Percentiles rank a stretch among this genome's conserved stretches.
phyloP scores from a whole-genome alignment of 1,140 invertebrate species.

The Yoshiicerus persimilis region DNA sequence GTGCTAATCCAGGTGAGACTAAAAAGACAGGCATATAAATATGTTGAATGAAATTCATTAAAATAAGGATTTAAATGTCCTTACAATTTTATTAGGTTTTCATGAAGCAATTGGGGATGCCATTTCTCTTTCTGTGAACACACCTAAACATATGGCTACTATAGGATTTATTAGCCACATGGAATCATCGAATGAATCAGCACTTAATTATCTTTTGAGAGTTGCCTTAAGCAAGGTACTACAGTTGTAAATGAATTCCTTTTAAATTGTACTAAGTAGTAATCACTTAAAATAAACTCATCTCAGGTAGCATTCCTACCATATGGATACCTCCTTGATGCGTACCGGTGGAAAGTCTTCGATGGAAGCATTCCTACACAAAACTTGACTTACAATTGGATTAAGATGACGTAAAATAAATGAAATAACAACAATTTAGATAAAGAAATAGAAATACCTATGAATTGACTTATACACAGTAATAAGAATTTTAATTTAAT shows the following conservation, averaged over 20 bases:
- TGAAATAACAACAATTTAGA: too few relatives aligned
- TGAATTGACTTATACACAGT: too few relatives aligned
- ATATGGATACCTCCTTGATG: conserved; percentile 78
- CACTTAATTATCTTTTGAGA: conserved; percentile 59
- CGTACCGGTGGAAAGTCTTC: conserved; percentile 84
- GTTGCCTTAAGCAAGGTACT: conserved; percentile 57
- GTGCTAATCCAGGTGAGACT: conserved; percentile 83
- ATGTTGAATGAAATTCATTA: too few relatives aligned
- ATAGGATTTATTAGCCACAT: conserved; percentile 72
- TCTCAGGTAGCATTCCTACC: conserved; percentile 68
- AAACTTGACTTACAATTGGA: conserved; percentile 87
- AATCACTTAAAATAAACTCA: too few relatives aligned
- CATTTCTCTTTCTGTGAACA: conserved; percentile 78
- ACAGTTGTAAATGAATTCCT: too few relatives aligned
- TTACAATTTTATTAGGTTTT: conserved; percentile 62
- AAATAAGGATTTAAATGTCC: neutral
- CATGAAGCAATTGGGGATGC: conserved; percentile 93
- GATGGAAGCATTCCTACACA: conserved; percentile 71
- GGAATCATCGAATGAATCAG: conserved; percentile 53
- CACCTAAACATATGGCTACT: conserved; percentile 77
- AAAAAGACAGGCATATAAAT: too few relatives aligned
- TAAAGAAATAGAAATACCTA: too few relatives aligned
- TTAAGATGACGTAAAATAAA: conserved; percentile 72
- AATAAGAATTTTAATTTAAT: too few relatives aligned
- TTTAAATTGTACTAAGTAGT: too few relatives aligned